Base-by-base conservation (phyloP, 37 sponge, comb jelly and placozoan genomes). In the Axinella damicornis region DNA sequence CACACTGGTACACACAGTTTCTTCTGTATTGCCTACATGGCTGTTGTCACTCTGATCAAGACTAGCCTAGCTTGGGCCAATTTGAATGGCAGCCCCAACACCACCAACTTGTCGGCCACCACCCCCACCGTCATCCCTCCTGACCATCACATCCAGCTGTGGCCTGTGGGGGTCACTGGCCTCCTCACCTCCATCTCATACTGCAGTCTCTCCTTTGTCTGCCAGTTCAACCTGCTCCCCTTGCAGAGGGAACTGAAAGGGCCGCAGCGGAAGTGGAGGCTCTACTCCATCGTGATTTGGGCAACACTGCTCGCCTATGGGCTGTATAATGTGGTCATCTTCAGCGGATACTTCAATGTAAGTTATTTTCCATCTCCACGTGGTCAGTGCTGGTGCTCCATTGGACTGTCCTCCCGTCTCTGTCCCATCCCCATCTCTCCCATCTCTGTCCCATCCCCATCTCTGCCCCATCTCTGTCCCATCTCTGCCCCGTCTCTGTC, bases 141-240 rank as follows among this genome's bases (percentile, higher is more conserved):
- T 32, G 16, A 37, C 60, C 20, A 60, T 21, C 24, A 11, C 14
- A 22, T 75, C n/a, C 36, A 36, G n/a, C 24, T 77, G 14, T 60
- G 17, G 25, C 82, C 82, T 0, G 16, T 40, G 1, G 65, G n/a
- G 1, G 2, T 84, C 9, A 21, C 53, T 31, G 73, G 77, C 16
- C 72, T 65, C 65, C 46, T 92, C n/a, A 79, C 74, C 12, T 73
- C 69, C 30, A 65, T 92, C 37, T 78, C 89, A 2, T 92, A 92
- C 77, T 73, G 84, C 58, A 88, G 93, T 69, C 77, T 92, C 15
- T 76, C 85, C 27, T 85, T 94, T 39, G 68, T 94, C 21, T 94
- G 95, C 68, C 95, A 94, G 36, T 94, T 94, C 82, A 83, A 94
- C 69, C 56, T 94, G 27, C 79, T 94, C 6, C 85, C 95, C 0